A percentile compares a stretch with the other conserved stretches of the same genome.
phyloP scores from a whole-genome alignment of 2,797 vertebrate genomes.

The Molothrus aeneus region DNA sequence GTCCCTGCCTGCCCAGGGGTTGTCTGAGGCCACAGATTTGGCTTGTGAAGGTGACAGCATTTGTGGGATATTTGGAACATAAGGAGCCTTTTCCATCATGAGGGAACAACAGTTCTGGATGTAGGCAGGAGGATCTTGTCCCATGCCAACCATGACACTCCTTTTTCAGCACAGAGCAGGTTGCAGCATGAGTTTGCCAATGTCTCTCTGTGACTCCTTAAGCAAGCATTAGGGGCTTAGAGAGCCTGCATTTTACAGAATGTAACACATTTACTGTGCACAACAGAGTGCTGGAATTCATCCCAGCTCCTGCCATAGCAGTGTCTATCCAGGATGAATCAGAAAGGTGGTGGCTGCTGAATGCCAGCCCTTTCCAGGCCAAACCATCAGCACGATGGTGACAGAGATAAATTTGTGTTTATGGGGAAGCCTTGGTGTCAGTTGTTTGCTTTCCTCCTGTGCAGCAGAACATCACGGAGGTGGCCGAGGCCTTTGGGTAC shows the following conservation, averaged over 20 bases:
- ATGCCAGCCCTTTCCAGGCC: not conserved
- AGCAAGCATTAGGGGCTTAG: not conserved
- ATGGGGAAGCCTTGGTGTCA: no score
- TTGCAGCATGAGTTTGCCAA: not conserved
- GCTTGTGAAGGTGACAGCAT: not conserved
- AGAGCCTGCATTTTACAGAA: not conserved
- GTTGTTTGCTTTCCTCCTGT: not conserved
- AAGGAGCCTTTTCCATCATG: not conserved
- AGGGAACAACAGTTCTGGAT: not conserved
- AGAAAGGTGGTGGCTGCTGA: not conserved
- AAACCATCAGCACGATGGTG: not conserved
- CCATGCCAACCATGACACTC: not conserved
- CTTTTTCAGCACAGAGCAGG: not conserved
- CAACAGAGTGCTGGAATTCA: not conserved
- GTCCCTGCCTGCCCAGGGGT: not conserved
- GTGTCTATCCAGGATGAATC: not conserved
- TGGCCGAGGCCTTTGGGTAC: slow-evolving; percentile 86
- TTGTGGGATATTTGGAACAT: not conserved
- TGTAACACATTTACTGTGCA: not conserved
- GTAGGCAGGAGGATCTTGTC: not conserved
- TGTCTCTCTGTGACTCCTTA: not conserved
- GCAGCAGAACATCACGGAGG: slow-evolving; percentile 83
- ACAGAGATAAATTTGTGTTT: not conserved
- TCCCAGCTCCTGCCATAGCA: not conserved
- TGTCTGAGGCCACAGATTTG: not conserved